Base-by-base conservation (phyloP, 2,113 vertebrate genomes). In the Rhinogobius similis region DNA sequence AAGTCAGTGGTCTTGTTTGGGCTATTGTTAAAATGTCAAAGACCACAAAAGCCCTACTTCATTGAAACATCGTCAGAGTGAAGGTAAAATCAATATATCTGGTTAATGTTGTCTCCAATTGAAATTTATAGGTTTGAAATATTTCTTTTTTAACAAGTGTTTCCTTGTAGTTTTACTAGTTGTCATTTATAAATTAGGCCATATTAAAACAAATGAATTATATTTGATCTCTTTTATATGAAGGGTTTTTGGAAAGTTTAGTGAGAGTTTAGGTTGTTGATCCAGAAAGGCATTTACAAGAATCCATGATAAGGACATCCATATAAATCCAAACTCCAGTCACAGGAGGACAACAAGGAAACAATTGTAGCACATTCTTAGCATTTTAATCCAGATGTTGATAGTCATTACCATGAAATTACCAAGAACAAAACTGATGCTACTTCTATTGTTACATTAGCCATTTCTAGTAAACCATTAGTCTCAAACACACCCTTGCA, bases 1-100 rank as follows among this genome's bases (percentile, higher is more conserved):
- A 77, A 77, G 69, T 79, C 78, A 71, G 20, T 41, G 23, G 41
- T 18, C 21, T 50, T 53, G 71, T 82, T 48, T 24, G 26, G 50
- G 65, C 66, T 48, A 32, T 46, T 65, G 68, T 67, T 75, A 36
- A 71, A 65, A 66, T 75, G 78, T 82, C 73, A 83, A 55, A 70
- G 62, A 74, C 12, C 62, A 76, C 62, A 72, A 27, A 46, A n/a
- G 7, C 32, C 0, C 24, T 21, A 36, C 10, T 62, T 68, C 24
- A 62, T 77, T 73, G 63, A 12, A 78, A 68, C 3, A 38, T 58
- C 38, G n/a, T 56, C 68, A 39, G 27, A 62, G 62, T 55, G 58
- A 68, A 64, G 23, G 1, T 58, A 27, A 58, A 29, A 58, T 29
- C 26, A 29, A 9, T 29, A 27, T 29, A 29, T 16, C 1, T 55